Conservation (phyloP, 2,113 vertebrate species). For the Drymodes brunneopygia region DNA sequence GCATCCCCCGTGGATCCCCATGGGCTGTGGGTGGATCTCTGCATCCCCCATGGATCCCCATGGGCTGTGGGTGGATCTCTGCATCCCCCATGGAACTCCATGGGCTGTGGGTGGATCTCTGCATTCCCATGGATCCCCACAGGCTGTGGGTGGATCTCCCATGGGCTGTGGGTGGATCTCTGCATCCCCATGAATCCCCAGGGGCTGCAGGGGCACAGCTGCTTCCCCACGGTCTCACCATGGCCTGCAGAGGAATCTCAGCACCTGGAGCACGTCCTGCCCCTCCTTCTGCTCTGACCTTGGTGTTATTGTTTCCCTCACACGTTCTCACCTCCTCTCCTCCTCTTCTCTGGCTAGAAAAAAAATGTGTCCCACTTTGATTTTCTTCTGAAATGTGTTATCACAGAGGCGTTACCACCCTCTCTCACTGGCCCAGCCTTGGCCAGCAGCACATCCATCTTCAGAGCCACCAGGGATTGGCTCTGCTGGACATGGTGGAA, state of each 20-base stretch:
- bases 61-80: background rate
- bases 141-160: background rate
- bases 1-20: background rate
- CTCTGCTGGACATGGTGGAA: background rate
- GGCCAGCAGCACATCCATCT: background rate
- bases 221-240: background rate
- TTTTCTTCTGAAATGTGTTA: background rate
- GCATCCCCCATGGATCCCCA: too few species aligned
- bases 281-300: background rate
- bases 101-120: background rate
- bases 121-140: background rate
- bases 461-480: accelerated
- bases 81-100: background rate
- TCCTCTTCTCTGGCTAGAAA: background rate
- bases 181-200: background rate
- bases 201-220: background rate
- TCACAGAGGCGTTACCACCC: background rate
- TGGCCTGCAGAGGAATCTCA: background rate
- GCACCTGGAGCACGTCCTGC: too few species aligned
- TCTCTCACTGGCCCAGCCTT: background rate
- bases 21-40: background rate
- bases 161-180: background rate
- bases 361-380: background rate
- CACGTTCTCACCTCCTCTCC: background rate
- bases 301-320: background rate